Evolutionary conservation across 2,113 vertebrate genomes (phyloP), one percentile per base, ranked within the genome.

Genomic region (Trachemys scripta): DNA sequence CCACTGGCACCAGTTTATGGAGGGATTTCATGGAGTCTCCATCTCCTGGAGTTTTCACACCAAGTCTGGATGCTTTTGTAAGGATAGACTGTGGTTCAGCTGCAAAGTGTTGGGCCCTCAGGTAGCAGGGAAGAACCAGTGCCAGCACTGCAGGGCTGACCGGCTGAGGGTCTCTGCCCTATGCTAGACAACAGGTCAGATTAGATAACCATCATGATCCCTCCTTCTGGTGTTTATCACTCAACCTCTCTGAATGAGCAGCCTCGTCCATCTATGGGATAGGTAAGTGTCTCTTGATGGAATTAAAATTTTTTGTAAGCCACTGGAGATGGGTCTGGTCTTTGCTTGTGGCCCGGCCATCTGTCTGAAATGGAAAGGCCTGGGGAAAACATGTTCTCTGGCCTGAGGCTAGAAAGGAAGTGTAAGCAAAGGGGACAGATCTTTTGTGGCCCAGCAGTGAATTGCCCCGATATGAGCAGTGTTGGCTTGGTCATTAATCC

Each of bases 301-400:
- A 3, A 31, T 42, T 27, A 81, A 84, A 20, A 10, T 53, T 20
- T 4, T 57, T 54, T 25, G 59, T n/a, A 75, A 25, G 65, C 14
- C 65, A 8, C 17, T 38, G n/a, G 65, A 38, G n/a, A 38, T 17
- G 17, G 35, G 1, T 50, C 50, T 53, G 51, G 72, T 6, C 50
- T 65, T 10, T 24, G 11, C 0, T 0, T 17, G 51, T 22, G 45
- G 42, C 27, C 38, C 22, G 1, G 38, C 19, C 38, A 22, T 42
- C 22, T 11, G 38, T 22, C 19, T 38, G 31, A 72, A 62, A 62
- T 29, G 1, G 12, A 62, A 62, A 29, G 11, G 57, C 31, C 29
- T 29, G 29, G 25, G 14, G 59, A 35, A 35, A 62, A 62, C 27
- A 62, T 38, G 19, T 7, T 78, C 57, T 29, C 29, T 27, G 49